Evolutionary conservation across 1,140 invertebrate genomes (phyloP).

Genomic region (Neodiprion lecontei): DNA sequence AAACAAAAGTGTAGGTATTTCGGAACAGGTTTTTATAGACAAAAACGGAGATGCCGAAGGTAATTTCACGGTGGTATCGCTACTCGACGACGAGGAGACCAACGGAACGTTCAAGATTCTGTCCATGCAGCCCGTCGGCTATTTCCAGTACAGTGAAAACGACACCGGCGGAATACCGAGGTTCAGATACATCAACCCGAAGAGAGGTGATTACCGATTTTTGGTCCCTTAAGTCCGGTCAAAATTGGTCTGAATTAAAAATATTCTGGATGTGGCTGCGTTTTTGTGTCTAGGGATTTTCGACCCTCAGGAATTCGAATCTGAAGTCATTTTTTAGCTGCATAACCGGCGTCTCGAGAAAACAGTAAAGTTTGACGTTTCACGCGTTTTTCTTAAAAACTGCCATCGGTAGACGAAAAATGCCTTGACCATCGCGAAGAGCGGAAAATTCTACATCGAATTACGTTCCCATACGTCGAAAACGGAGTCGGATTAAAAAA

Average conservation of each 20-base stretch:
- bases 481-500: no score
- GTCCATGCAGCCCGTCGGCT: constrained; percentile 77
- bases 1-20: not conserved
- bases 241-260: no score
- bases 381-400: not conserved
- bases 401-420: no score
- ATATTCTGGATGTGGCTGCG: no score
- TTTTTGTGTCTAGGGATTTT: no score
- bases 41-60: constrained; percentile 89
- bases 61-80: constrained; percentile 85
- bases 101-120: constrained; percentile 56
- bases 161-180: constrained; percentile 44
- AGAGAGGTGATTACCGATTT: constrained; percentile 1
- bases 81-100: constrained; percentile 66
- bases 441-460: no score
- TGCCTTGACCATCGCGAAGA: no score
- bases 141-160: constrained; percentile 71
- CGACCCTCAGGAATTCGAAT: no score
- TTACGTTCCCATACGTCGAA: no score
- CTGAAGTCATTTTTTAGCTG: no score
- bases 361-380: not conserved
- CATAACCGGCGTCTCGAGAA: no score
- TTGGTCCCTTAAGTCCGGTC: no score
- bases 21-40: constrained; percentile 78
- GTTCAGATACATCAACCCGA: constrained; percentile 22